These are phyloP conservation scores for Acleris sparsana DNA, from an alignment of 2,888 invertebrate genomes.

Conservation along the genomic window DNA sequence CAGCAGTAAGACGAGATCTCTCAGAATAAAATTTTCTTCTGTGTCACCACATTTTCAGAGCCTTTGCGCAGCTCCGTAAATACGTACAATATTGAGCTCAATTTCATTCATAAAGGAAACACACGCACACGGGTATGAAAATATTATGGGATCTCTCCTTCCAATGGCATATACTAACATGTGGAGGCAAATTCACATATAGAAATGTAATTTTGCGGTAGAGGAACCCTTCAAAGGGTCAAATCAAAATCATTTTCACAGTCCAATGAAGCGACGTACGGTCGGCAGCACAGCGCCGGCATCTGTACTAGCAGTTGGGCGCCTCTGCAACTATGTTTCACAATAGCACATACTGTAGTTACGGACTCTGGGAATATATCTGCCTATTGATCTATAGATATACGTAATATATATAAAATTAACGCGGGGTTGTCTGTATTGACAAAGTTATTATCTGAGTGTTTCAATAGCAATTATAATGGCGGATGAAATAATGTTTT, in stretches of 20 bases:
- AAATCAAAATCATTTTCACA: slow-evolving; percentile 84
- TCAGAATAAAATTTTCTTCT: slow-evolving; percentile 82
- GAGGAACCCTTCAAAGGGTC: slow-evolving; percentile 79
- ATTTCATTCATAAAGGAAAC: slow-evolving; percentile 34
- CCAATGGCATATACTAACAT: slow-evolving; percentile 51
- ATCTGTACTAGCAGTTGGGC: slow-evolving; percentile 28
- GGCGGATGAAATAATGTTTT: no score
- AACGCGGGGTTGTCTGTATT: no score
- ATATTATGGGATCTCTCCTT: slow-evolving; percentile 42
- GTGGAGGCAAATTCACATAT: slow-evolving; percentile 67
- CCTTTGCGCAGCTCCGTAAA: slow-evolving; percentile 59
- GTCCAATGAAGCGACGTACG: slow-evolving; percentile 72
- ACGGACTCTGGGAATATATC: neutral
- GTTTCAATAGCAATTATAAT: no score
- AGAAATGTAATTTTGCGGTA: slow-evolving; percentile 82
- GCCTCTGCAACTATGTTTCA: slow-evolving; percentile 29
- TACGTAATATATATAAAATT: no score
- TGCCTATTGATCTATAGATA: no score
- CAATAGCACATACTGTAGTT: slow-evolving; percentile 25
- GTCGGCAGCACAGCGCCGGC: slow-evolving; percentile 50
- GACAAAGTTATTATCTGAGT: no score
- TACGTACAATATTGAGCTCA: slow-evolving; percentile 42
- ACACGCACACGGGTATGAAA: slow-evolving; percentile 28
- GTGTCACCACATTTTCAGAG: slow-evolving; percentile 75
- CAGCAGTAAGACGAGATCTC: slow-evolving; percentile 82